phyloP scores from a whole-genome alignment of 2,797 vertebrate genomes.

The Tragopan temminckii region DNA sequence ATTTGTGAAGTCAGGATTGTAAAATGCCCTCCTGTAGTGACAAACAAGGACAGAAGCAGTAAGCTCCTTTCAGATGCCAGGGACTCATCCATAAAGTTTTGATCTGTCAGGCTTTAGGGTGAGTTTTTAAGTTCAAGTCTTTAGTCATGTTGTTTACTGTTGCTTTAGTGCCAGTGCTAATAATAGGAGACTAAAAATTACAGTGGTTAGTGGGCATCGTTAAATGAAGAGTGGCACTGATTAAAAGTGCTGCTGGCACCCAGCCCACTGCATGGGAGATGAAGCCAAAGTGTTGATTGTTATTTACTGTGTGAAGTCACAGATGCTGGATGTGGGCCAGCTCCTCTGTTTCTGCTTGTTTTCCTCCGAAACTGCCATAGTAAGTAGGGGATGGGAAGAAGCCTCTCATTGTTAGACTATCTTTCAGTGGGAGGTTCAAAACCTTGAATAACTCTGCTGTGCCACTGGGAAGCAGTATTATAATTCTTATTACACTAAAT shows the following conservation, averaged over 20 bases:
- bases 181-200: slow-evolving; percentile 22
- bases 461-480: background rate
- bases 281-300: slow-evolving; percentile 47
- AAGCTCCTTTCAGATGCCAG: background rate
- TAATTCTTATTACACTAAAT: background rate
- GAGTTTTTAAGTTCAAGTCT: background rate
- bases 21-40: background rate
- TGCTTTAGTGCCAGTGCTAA: slow-evolving; percentile 21
- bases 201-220: background rate
- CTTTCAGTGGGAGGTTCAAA: background rate
- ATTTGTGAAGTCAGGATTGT: background rate
- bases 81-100: background rate
- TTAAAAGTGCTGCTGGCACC: slow-evolving; percentile 29
- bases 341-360: slow-evolving; percentile 19
- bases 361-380: background rate
- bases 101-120: background rate
- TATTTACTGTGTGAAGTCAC: slow-evolving; percentile 57
- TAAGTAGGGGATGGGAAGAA: background rate
- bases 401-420: background rate
- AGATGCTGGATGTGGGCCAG: slow-evolving; percentile 19
- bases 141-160: background rate
- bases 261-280: background rate
- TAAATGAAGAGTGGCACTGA: background rate
- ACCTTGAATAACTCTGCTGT: background rate
- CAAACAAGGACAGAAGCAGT: background rate